phyloP scores from a whole-genome alignment of 2,113 vertebrate species.

The Merops nubicus region DNA sequence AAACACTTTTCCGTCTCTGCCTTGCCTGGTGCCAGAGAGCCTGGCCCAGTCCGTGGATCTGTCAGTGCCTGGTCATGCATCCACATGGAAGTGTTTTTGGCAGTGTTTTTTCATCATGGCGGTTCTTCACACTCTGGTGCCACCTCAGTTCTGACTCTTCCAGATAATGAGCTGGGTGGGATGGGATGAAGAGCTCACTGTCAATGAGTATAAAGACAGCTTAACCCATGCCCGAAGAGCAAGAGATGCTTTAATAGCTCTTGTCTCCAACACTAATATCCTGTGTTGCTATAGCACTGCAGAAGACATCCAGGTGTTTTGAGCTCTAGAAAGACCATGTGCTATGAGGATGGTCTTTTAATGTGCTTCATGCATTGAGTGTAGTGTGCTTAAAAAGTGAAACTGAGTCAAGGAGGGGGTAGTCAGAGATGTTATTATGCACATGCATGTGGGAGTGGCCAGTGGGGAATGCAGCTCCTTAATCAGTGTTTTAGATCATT shows the following conservation, averaged over 20 bases:
- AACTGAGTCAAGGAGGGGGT: neutral
- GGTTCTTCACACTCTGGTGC: neutral
- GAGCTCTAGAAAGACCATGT: neutral
- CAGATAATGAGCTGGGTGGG: neutral
- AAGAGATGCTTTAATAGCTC: neutral
- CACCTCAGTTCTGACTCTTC: neutral
- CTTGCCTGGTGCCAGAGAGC: neutral
- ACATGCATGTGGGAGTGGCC: neutral
- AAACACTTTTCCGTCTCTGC: neutral
- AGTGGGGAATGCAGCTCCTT: neutral
- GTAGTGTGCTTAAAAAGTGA: neutral
- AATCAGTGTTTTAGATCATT: neutral
- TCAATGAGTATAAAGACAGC: neutral
- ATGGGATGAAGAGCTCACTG: neutral
- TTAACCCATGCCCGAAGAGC: neutral
- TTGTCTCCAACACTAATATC: neutral
- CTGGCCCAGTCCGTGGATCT: neutral
- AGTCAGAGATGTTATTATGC: neutral
- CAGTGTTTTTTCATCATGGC: neutral
- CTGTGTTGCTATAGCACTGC: neutral
- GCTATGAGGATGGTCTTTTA: neutral
- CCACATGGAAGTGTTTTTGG: neutral
- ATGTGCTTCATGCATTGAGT: neutral
- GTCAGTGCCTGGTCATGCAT: accelerated
- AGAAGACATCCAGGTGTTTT: neutral